phyloP scores from a whole-genome alignment of 1,140 invertebrate species.

The Heliconius melpomene region DNA sequence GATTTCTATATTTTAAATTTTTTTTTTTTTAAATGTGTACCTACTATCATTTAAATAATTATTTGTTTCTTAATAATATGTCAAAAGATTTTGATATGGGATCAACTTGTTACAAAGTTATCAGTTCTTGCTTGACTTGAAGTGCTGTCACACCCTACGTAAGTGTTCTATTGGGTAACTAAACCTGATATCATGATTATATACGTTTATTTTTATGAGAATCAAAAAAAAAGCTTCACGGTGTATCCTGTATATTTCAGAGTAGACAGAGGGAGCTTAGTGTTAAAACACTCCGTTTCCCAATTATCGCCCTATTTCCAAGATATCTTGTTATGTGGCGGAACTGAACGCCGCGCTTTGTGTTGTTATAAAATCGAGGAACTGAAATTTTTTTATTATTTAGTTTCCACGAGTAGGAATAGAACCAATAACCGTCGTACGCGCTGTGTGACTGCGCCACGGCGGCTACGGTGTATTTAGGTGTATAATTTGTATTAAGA shows the following conservation, averaged over 20 bases:
- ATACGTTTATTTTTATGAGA: no score
- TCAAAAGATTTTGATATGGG: neutral
- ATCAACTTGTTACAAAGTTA: slow-evolving; percentile 18
- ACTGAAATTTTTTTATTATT: neutral
- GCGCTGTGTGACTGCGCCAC: neutral
- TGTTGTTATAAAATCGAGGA: neutral
- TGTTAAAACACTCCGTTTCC: neutral
- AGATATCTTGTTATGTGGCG: neutral
- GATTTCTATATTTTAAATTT: no score
- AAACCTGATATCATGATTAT: no score
- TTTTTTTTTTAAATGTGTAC: neutral
- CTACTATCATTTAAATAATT: neutral
- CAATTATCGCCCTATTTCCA: neutral
- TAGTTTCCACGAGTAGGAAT: neutral
- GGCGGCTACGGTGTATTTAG: no score
- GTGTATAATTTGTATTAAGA: no score
- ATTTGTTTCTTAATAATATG: neutral
- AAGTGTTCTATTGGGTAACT: neutral
- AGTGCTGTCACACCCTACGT: neutral
- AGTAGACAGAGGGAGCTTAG: neutral
- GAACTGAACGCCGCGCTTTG: neutral
- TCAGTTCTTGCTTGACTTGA: slow-evolving; percentile 5
- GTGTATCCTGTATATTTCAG: no score
- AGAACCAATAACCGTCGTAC: neutral
- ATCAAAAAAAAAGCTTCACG: no score